These are phyloP conservation scores for Nebria ingens DNA, from an alignment of 1,140 invertebrate species.

Conservation along the genomic window DNA sequence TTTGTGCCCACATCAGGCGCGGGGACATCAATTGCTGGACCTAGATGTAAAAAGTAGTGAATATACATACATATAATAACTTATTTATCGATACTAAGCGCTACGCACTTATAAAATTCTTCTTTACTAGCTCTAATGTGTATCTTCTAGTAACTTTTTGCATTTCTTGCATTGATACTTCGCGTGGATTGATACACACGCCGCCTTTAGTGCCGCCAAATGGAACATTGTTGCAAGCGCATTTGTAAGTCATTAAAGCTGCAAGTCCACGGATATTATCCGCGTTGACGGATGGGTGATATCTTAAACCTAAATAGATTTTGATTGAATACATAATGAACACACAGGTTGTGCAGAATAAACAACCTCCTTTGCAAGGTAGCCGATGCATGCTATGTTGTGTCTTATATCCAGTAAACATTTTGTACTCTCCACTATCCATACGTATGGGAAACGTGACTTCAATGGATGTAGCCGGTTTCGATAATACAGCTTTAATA, in stretches of 20 bases:
- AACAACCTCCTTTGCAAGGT: constrained; percentile 65
- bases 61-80: constrained; percentile 21
- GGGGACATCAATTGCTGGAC: constrained; percentile 74
- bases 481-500: constrained; percentile 57
- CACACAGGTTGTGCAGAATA: neutral
- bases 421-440: constrained; percentile 68
- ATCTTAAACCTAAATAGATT: constrained; percentile 55
- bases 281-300: constrained; percentile 53
- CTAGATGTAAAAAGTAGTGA: constrained; percentile 23
- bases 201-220: constrained; percentile 79
- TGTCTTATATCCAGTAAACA: constrained; percentile 70
- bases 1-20: constrained; percentile 78
- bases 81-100: constrained; percentile 5
- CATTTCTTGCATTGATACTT: constrained; percentile 66
- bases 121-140: constrained; percentile 76
- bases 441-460: constrained; percentile 69
- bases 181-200: constrained; percentile 69
- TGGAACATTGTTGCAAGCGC: constrained; percentile 75
- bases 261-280: constrained; percentile 76
- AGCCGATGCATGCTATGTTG: constrained; percentile 75
- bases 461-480: constrained; percentile 39
- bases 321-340: neutral
- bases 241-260: constrained; percentile 80
- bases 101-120: constrained; percentile 61
- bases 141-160: constrained; percentile 81